A percentile compares a stretch with the other conserved stretches of the same genome.
Conservation (phyloP, 2,888 invertebrate species). For the Napeogenes sylphis region DNA sequence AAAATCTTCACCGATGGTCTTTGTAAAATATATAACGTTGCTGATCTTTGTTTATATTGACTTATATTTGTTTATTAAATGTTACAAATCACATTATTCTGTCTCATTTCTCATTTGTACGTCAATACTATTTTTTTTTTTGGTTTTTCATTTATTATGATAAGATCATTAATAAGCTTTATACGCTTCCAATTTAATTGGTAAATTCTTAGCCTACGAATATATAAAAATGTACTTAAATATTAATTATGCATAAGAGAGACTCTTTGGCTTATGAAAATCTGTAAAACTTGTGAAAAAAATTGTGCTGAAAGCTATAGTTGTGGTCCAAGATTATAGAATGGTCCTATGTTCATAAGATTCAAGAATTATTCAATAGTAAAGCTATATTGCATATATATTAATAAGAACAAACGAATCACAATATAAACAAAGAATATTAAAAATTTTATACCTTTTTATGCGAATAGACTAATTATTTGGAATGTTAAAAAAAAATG, state of each 20-base stretch:
- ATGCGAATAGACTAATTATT: neutral
- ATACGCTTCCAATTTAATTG: neutral
- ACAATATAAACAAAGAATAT: neutral
- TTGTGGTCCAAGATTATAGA: constrained; percentile 24
- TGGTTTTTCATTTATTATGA: too few species aligned
- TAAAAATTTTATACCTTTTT: neutral
- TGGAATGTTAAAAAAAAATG: neutral
- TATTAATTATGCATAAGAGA: constrained; percentile 1
- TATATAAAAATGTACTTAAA: neutral
- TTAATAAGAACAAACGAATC: neutral
- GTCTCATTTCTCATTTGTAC: constrained; percentile 2
- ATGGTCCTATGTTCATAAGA: constrained; percentile 29
- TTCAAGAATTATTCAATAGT: neutral
- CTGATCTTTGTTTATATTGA: neutral
- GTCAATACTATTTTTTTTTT: neutral
- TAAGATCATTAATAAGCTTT: too few species aligned
- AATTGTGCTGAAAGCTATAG: constrained; percentile 13
- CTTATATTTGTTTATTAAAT: neutral
- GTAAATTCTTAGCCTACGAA: neutral
- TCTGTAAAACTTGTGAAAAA: constrained; percentile 3
- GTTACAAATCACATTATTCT: constrained; percentile 1
- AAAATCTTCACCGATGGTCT: too few species aligned
- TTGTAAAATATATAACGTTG: too few species aligned
- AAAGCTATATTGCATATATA: neutral
- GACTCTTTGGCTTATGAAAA: constrained; percentile 3